Base-by-base conservation (phyloP, 2,113 vertebrate genomes). In the Poeciliopsis retropinna region DNA sequence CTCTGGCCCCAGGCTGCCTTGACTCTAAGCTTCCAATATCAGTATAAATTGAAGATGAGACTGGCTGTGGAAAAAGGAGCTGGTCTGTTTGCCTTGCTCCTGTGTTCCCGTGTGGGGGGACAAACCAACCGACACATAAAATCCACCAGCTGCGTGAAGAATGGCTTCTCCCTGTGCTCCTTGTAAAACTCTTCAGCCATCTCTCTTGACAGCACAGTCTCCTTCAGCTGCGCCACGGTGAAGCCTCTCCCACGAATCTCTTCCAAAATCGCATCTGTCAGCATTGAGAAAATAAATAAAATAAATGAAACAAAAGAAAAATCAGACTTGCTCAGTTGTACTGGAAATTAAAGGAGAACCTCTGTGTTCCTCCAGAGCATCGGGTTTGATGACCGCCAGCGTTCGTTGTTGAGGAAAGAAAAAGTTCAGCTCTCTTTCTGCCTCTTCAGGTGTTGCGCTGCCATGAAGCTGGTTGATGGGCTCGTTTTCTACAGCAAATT, bases 101-200 rank as follows among this genome's bases (percentile, higher is more conserved):
- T 64, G 32, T 19, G 34, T n/a, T 51, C 28, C 37, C 60, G 54
- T 41, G 34, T 11, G 22, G 60, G 30, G 30, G 37, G 57, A 60
- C 12, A 34, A 22, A 95, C 95, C 93, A 79, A 97, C 97, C 89
- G 62, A 75, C 95, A 95, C 95, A 97, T 96, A 80, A 90, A 96
- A 12, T 94, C 86, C 86, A 96, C 89, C 78, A 98, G 44, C 17
- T 96, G 68, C 6, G 81, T 88, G 85, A 93, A 97, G 92, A 95
- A 96, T 39, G 94, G 90, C 84, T 96, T 95, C 70, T 94, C 96
- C 73, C 87, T 57, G 9, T 96, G 96, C 47, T 94, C 86, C 68
- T 92, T 92, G 91, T 97, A 97, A 89, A 97, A 95, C 85, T 95
- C 92, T 78, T 92, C 77, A 19, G 95, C 95, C 89, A 94, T 90